Evolutionary conservation across 2,797 vertebrate genomes (phyloP).

Genomic region (Enteromius thamalakanensis): DNA sequence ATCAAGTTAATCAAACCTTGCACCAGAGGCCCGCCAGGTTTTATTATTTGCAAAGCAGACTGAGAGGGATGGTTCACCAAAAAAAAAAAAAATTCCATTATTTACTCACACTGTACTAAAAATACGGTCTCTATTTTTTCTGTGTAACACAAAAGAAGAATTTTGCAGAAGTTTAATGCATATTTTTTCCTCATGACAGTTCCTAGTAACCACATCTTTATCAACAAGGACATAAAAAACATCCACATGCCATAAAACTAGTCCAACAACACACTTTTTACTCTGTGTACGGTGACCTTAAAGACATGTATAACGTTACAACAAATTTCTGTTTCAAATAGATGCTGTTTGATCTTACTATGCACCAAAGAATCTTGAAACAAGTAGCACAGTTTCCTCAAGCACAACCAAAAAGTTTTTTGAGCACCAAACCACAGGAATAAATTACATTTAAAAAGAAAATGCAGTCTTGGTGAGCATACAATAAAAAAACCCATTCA

Average conservation of each 20-base stretch:
- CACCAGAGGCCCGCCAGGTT: background rate
- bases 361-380: background rate
- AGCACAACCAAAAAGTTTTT: background rate
- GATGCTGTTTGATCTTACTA: background rate
- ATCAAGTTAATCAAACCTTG: constrained; percentile 5
- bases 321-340: background rate
- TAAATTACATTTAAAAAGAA: background rate
- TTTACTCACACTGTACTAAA: background rate
- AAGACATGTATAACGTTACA: too few species aligned
- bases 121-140: background rate
- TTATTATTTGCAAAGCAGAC: constrained; percentile 7
- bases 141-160: background rate
- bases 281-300: background rate
- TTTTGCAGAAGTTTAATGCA: background rate
- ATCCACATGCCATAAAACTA: background rate
- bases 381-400: background rate
- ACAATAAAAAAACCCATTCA: too few species aligned
- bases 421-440: background rate
- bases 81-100: background rate
- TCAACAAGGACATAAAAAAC: background rate
- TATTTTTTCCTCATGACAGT: background rate
- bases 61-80: background rate
- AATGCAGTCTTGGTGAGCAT: background rate
- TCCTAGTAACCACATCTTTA: background rate
- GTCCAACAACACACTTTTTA: background rate